These are phyloP conservation scores for Caloenas nicobarica DNA, from an alignment of 2,113 vertebrate genomes.

Conservation along the genomic window DNA sequence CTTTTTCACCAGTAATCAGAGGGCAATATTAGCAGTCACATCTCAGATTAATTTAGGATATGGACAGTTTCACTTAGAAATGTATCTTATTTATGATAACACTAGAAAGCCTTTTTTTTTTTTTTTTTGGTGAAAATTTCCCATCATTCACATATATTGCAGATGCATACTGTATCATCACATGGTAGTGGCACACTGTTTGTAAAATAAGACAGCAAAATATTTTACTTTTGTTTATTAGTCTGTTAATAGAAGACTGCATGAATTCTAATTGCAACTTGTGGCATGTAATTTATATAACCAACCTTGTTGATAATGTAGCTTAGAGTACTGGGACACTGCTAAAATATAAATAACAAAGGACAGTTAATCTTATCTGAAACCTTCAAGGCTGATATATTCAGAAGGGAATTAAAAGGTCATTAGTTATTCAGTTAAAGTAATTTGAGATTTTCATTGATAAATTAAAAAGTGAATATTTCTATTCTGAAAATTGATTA, in stretches of 20 bases:
- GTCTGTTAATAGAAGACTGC: background rate
- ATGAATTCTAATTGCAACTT: background rate
- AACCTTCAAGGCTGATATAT: background rate
- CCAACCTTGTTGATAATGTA: background rate
- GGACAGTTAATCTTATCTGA: background rate
- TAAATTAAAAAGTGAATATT: background rate
- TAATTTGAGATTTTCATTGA: background rate
- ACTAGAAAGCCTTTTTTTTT: background rate
- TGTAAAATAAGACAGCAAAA: background rate
- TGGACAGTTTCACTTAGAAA: background rate
- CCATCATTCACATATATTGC: background rate
- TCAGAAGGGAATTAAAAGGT: background rate
- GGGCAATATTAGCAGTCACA: background rate
- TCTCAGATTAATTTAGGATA: background rate
- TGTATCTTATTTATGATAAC: background rate
- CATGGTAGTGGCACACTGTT: background rate
- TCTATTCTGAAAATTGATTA: background rate
- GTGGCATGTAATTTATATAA: background rate
- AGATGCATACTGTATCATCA: background rate
- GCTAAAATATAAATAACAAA: background rate
- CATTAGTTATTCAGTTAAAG: background rate
- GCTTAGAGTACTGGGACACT: background rate
- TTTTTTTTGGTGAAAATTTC: background rate
- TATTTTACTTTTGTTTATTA: background rate
- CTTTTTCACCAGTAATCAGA: background rate